Percentiles rank a stretch among this genome's conserved stretches.
phyloP scores from a whole-genome alignment of 2,113 vertebrate genomes.

The Rostratula benghalensis region DNA sequence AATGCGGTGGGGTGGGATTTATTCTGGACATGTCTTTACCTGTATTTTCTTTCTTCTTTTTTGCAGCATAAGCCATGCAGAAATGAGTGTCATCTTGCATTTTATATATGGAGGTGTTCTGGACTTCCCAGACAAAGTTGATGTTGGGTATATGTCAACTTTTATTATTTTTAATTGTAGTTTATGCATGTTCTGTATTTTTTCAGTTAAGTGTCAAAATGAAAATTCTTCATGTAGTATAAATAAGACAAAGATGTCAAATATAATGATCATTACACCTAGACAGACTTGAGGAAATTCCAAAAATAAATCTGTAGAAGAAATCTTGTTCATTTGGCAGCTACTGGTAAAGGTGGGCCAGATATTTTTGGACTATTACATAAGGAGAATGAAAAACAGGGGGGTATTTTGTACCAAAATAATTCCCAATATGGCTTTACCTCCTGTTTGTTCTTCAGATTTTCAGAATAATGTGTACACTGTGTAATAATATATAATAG shows the following conservation, averaged over 20 bases:
- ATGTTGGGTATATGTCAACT: conserved; percentile 82
- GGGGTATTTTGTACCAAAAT: not conserved
- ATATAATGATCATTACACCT: conserved; percentile 2
- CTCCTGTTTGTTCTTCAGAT: not conserved
- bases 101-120: conserved; percentile 92
- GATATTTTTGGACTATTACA: not conserved
- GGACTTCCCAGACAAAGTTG: conserved; percentile 85
- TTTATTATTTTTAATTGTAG: conserved; percentile 8
- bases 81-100: conserved; percentile 89
- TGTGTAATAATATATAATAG: not conserved
- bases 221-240: not conserved
- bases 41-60: not conserved
- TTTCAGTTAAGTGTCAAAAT: conserved; percentile 1
- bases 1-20: not conserved
- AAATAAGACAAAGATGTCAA: not conserved
- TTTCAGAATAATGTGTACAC: not conserved
- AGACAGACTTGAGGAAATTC: not conserved
- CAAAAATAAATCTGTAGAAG: not conserved
- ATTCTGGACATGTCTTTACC: not conserved
- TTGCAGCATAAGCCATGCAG: conserved; percentile 84
- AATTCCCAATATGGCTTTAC: not conserved
- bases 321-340: not conserved
- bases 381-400: not conserved
- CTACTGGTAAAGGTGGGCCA: not conserved
- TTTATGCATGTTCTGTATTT: not conserved